Evolutionary conservation across 2,888 invertebrate species (phyloP), one percentile per base, ranked within the genome.

Genomic region (Nesidiocoris tenuis): DNA sequence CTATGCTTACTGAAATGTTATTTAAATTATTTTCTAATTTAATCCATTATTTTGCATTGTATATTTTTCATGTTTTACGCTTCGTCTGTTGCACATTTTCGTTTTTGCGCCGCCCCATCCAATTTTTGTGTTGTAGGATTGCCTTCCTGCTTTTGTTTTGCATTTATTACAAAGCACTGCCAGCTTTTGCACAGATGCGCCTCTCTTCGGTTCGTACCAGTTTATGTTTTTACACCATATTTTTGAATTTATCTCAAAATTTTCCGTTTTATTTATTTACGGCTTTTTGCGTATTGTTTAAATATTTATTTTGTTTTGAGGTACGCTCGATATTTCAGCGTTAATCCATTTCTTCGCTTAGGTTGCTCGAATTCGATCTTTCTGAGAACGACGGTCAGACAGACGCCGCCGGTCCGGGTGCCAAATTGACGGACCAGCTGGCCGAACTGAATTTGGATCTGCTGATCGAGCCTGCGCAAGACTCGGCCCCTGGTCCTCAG

Each of bases 351-450:
- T 39, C 39, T 22, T 22, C 5, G 39, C 22, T 9, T 55, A 77
- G 72, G 56, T 65, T 76, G 54, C 68, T 78, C 7, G 65, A 77
- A 21, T 74, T 78, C 56, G 77, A 77, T 71, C n/a, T 61, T 21
- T 5, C 72, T 1, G 72, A 72, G 17, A 23, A 16, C 54, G 75
- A 21, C 9, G 70, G 63, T 1, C 57, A 54, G n/a, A 65, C 74
- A 21, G 63, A 74, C 23, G 56, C 65, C 5, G 61, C 63, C 9
- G 39, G 39, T 39, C 12, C 12, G 12, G 39, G 12, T 7, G 39
- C 39, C 5, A 12, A 39, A 3, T 3, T 39, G 12, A 67, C 74
- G 57, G 77, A 76, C 16, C 75, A 78, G 39, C 0, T 70, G 5
- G 70, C 16, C 18, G 70, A 59, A 12, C 22, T 65, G 25, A 16